These are phyloP conservation scores for Pasiphila rectangulata DNA, from an alignment of 2,888 invertebrate genomes.

Conservation along the genomic window DNA sequence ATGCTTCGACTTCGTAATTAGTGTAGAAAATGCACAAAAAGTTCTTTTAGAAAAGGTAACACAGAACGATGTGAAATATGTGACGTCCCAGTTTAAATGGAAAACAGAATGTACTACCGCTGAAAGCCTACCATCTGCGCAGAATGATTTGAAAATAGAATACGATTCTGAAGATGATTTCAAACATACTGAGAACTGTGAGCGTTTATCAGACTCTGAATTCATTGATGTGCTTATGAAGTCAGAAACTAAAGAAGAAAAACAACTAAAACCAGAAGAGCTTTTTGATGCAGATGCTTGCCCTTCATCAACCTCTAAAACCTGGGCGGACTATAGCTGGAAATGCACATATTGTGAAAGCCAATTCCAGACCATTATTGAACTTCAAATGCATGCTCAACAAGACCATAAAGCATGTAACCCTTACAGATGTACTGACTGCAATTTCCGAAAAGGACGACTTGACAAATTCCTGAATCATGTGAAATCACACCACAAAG, in stretches of 20 bases:
- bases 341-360: constrained; percentile 56
- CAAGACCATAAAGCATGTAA: constrained; percentile 81
- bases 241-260: background rate
- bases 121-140: background rate
- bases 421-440: constrained; percentile 84
- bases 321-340: constrained; percentile 61
- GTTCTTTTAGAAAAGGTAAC: constrained; percentile 25
- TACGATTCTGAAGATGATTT: constrained; percentile 29
- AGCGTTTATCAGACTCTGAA: background rate
- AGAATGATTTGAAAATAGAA: background rate
- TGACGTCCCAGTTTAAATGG: background rate
- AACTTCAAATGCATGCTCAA: constrained; percentile 80
- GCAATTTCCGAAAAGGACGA: constrained; percentile 55
- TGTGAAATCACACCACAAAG: constrained; percentile 80
- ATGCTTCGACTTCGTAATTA: constrained; percentile 49
- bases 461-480: constrained; percentile 66
- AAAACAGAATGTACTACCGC: background rate
- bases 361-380: constrained; percentile 47
- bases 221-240: background rate
- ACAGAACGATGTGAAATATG: background rate
- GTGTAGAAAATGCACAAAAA: constrained; percentile 51
- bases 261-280: constrained; percentile 1
- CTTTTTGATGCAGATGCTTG: constrained; percentile 15
- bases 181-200: background rate
- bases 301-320: constrained; percentile 5